Conservation (phyloP, 1,140 invertebrate species). For the Protaetia brevitarsis region DNA sequence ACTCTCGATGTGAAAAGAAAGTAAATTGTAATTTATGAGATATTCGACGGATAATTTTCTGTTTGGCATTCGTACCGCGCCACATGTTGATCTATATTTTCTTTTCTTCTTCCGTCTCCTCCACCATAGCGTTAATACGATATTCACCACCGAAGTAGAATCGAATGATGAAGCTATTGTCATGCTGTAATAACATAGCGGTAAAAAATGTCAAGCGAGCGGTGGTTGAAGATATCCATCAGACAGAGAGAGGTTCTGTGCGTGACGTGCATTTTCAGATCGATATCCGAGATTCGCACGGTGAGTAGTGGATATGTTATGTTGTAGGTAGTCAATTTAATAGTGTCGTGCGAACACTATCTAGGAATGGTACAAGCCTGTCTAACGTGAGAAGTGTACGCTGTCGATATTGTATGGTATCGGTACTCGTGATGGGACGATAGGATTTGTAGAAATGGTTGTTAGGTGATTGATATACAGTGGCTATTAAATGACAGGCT, state of each 20-base stretch:
- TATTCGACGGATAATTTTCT: not conserved
- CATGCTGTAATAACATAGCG: slow-evolving; percentile 18
- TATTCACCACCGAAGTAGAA: not conserved
- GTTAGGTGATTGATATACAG: not conserved
- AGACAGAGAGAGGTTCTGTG: not conserved
- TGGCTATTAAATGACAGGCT: no score
- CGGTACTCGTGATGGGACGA: not conserved
- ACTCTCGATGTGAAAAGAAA: not conserved
- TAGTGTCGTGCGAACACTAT: not conserved
- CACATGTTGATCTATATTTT: not conserved
- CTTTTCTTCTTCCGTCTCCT: slow-evolving; percentile 5
- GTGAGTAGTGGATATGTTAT: slow-evolving; percentile 19
- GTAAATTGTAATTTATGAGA: not conserved
- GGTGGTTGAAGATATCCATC: slow-evolving; percentile 21
- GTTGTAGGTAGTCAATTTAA: slow-evolving; percentile 3
- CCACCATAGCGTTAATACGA: not conserved
- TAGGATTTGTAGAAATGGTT: not conserved
- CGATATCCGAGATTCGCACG: slow-evolving; percentile 22
- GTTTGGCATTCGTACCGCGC: not conserved
- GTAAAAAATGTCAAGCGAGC: not conserved
- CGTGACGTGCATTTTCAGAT: slow-evolving; percentile 24
- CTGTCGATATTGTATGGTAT: not conserved
- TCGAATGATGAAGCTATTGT: slow-evolving; percentile 19
- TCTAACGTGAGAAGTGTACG: not conserved
- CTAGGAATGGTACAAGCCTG: not conserved